Evolutionary conservation across 2,113 vertebrate species (phyloP).

Genomic region (Enhydra lutris): DNA sequence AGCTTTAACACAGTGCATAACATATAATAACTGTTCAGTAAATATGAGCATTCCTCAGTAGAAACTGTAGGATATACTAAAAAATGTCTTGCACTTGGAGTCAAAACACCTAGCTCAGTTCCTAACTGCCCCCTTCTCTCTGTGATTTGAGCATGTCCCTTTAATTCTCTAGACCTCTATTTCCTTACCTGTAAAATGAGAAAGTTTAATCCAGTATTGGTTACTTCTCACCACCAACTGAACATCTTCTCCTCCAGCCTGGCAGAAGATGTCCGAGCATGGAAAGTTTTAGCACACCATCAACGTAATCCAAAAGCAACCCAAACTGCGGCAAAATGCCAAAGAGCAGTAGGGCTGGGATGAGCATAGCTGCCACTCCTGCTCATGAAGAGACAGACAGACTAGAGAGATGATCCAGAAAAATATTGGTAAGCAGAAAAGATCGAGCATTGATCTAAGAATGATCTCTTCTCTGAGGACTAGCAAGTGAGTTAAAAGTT

Average conservation of each 20-base stretch:
- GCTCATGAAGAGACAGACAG: neutral
- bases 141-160: neutral
- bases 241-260: neutral
- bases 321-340: neutral
- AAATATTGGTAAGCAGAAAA: neutral
- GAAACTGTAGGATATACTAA: neutral
- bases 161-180: neutral
- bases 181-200: neutral
- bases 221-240: neutral
- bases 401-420: neutral
- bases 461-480: neutral
- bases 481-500: neutral
- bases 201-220: neutral
- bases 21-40: neutral
- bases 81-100: neutral
- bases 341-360: neutral
- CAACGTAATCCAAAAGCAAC: neutral
- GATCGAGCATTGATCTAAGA: neutral
- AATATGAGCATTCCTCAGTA: neutral
- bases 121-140: neutral
- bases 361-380: neutral
- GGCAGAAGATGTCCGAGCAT: neutral
- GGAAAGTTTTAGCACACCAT: neutral
- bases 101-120: neutral
- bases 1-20: neutral